A percentile compares a stretch with the other conserved stretches of the same genome.
phyloP scores from a whole-genome alignment of 2,113 vertebrate species.

The Tetrax tetrax region DNA sequence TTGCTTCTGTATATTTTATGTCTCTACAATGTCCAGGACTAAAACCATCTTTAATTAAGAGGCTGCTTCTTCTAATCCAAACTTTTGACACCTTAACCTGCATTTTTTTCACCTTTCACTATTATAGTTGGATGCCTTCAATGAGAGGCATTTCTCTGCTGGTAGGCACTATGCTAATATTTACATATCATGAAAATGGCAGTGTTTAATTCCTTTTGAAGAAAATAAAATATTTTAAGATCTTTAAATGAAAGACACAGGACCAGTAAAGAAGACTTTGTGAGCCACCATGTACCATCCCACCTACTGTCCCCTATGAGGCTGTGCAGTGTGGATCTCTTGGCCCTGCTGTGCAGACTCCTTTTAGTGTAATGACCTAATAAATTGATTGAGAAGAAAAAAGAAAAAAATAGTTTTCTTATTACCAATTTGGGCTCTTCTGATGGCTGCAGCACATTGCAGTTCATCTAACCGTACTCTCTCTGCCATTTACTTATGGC shows the following conservation, averaged over 20 bases:
- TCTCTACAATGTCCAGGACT: neutral
- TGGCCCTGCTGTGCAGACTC: neutral
- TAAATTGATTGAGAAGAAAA: neutral
- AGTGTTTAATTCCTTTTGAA: neutral
- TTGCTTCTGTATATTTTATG: neutral
- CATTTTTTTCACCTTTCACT: neutral
- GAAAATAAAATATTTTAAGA: neutral
- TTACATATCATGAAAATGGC: neutral
- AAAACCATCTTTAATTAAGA: neutral
- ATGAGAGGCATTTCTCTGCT: neutral
- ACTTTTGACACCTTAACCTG: neutral
- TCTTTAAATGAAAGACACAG: neutral
- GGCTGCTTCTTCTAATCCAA: neutral
- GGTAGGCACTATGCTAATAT: neutral
- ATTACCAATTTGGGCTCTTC: neutral
- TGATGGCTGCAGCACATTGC: neutral
- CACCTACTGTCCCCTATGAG: neutral
- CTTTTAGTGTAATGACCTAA: neutral
- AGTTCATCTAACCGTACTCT: constrained; percentile 3
- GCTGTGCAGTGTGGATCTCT: neutral
- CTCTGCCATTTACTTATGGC: constrained; percentile 18
- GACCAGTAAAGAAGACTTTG: neutral
- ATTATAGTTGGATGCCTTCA: neutral
- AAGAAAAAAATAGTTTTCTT: neutral
- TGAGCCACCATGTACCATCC: neutral